These are phyloP conservation scores for Lonchura striata DNA, from an alignment of 2,113 vertebrate genomes.

Conservation along the genomic window DNA sequence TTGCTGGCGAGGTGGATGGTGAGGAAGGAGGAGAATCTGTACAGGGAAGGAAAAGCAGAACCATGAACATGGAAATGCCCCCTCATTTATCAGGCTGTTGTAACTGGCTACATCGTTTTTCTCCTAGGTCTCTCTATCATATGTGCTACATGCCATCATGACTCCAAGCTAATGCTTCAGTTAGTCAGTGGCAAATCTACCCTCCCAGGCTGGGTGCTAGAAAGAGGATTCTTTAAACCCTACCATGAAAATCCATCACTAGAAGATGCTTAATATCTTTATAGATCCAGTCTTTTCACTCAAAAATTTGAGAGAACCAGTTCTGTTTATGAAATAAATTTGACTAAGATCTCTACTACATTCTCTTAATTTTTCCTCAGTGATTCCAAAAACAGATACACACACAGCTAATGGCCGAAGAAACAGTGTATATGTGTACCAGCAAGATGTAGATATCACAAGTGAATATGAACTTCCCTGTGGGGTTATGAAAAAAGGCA, in stretches of 20 bases:
- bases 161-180: background rate
- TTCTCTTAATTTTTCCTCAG: slow-evolving; percentile 74
- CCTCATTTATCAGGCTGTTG: background rate
- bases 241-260: background rate
- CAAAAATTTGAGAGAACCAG: background rate
- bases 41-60: background rate
- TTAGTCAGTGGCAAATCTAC: background rate
- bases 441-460: slow-evolving; percentile 84
- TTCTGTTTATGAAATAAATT: background rate
- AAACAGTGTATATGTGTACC: slow-evolving; percentile 81
- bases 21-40: background rate
- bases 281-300: background rate
- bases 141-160: background rate
- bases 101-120: background rate
- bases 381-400: slow-evolving; percentile 71
- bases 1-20: accelerated
- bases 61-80: background rate
- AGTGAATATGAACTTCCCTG: slow-evolving; percentile 71
- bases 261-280: background rate
- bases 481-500: slow-evolving; percentile 78
- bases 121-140: background rate
- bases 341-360: slow-evolving; percentile 36
- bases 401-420: slow-evolving; percentile 55
- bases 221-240: background rate
- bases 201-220: background rate